Evolutionary conservation across 1,140 invertebrate species (phyloP), one percentile per base, ranked within the genome.

Genomic region (Ephestia elutella): DNA sequence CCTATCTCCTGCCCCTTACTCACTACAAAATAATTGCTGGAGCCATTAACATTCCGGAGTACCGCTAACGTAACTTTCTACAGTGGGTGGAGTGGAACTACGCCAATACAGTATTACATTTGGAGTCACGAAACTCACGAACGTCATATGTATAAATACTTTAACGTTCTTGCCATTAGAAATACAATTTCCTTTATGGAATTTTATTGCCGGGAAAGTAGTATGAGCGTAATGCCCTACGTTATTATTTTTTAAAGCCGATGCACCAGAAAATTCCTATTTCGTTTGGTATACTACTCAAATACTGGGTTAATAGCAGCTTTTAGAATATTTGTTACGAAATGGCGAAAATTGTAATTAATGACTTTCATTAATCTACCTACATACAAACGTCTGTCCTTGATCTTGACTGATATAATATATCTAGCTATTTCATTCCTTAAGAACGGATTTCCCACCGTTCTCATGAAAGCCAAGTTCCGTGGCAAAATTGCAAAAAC

Each of bases 1-100:
- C 57, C 60, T 59, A 64, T 68, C 62, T 71, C 61, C 51, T 50
- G 49, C 5, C 18, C 49, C 18, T 17, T 65, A 63, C 55, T 53
- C 55, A 62, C 68, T 73, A 70, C 63, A 65, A 70, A 71, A 75
- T 75, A 75, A 80, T 78, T 80, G 66, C 68, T 70, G 18, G n/a
- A 51, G 61, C 69, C 64, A 76, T 80, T 77, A 78, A 77, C 68
- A 80, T 80, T 80, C 75, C 68, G 65, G 57, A 60, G 35, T 67
- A 70, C 60, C 66, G 68, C 62, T 73, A 64, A 71, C 66, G 60
- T 63, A 66, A 75, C 70, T 75, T 73, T 76, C 65, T 71, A 60
- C 57, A 67, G 70, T 75, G 67, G 65, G 65, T 35, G 32, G 32
- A 35, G 32, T 70, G 64, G 32, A 56, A 38, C 67, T 65, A 50